Conservation (phyloP, 1,140 invertebrate genomes). For the Periplaneta americana region DNA sequence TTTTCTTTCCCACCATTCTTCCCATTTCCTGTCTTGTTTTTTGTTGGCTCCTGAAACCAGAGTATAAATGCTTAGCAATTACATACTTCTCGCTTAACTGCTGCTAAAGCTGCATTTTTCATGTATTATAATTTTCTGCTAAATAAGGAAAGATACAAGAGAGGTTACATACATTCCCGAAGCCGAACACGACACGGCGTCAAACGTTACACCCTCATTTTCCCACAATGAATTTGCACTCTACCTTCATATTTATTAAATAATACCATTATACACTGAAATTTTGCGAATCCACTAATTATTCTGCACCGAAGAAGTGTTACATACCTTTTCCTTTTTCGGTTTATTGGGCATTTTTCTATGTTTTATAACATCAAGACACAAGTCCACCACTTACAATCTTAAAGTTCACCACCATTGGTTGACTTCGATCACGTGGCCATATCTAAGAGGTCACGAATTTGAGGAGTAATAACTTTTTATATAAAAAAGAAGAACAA, state of each 20-base stretch:
- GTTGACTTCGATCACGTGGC: constrained; percentile 6
- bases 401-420: constrained; percentile 1
- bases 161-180: background rate
- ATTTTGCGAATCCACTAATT: background rate
- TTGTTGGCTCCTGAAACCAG: constrained; percentile 5
- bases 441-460: background rate
- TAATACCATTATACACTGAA: background rate
- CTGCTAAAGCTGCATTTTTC: background rate
- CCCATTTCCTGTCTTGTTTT: constrained; percentile 13
- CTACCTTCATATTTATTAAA: background rate
- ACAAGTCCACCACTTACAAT: background rate
- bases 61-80: background rate
- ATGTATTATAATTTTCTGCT: background rate
- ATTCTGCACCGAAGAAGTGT: background rate
- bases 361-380: constrained; percentile 1
- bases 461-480: background rate
- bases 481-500: background rate
- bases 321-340: constrained; percentile 16
- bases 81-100: background rate
- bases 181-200: constrained; percentile 15
- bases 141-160: background rate
- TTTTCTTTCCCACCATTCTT: constrained; percentile 16
- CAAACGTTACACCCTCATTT: constrained; percentile 16
- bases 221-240: background rate
- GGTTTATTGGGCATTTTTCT: constrained; percentile 17